A percentile compares a stretch with the other conserved stretches of the same genome.
Evolutionary conservation across 2,797 vertebrate genomes (phyloP).

Genomic region (Notolepis coatsorum): DNA sequence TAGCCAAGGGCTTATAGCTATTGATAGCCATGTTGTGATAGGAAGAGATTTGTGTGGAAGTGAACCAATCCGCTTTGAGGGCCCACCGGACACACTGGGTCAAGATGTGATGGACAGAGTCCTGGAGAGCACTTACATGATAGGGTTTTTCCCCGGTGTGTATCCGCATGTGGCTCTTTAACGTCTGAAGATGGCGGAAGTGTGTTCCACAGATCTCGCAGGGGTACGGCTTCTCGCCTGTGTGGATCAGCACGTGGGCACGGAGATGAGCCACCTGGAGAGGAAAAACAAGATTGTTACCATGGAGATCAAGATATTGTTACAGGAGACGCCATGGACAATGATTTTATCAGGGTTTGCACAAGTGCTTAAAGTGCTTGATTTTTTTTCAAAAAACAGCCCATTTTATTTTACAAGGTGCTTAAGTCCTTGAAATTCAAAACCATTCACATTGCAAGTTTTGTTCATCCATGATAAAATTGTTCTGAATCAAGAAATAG

Average conservation of each 20-base stretch:
- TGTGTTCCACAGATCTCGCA: conserved; percentile 96
- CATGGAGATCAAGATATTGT: background rate
- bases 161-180: conserved; percentile 98
- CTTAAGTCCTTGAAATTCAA: too few relatives aligned
- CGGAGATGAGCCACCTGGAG: conserved; percentile 92
- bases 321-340: too few relatives aligned
- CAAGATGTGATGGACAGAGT: conserved; percentile 16
- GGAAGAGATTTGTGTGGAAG: conserved; percentile 36
- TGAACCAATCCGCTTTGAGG: background rate
- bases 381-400: too few relatives aligned
- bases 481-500: too few relatives aligned
- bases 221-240: conserved; percentile 96
- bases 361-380: too few relatives aligned
- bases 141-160: conserved; percentile 98
- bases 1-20: conserved; percentile 33
- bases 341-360: too few relatives aligned
- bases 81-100: conserved; percentile 23
- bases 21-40: conserved; percentile 44
- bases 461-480: too few relatives aligned
- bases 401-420: too few relatives aligned
- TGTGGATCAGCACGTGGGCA: conserved; percentile 96
- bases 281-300: background rate
- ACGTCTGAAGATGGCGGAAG: conserved; percentile 96
- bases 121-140: conserved; percentile 88
- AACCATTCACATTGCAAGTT: too few relatives aligned